phyloP scores from a whole-genome alignment of 2,888 invertebrate genomes.

The Pseudococcus jackbeardsleyi region DNA sequence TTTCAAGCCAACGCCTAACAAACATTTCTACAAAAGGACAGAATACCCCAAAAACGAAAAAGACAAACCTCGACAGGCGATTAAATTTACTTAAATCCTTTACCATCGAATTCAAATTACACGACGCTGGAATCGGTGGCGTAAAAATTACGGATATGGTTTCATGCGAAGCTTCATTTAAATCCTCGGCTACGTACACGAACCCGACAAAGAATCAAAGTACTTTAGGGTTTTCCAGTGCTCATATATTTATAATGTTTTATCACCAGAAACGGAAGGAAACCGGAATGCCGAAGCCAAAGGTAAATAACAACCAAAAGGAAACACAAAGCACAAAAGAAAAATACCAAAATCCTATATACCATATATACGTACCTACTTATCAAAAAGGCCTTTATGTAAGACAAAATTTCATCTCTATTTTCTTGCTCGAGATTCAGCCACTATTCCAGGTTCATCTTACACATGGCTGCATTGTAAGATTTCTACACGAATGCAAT shows the following conservation, averaged over 20 bases:
- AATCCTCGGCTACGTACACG: not conserved
- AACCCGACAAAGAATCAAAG: conserved; percentile 34
- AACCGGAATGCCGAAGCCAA: conserved; percentile 42
- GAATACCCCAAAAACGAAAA: not conserved
- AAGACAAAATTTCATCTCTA: conserved; percentile 24
- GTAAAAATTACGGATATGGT: conserved; percentile 28
- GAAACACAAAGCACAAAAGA: conserved; percentile 41
- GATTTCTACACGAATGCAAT: not conserved
- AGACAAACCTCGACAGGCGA: not conserved
- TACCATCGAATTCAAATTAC: not conserved
- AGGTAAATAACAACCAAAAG: conserved; percentile 42
- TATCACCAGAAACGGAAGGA: conserved; percentile 40
- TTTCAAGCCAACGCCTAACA: no score
- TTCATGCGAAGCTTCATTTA: conserved; percentile 28
- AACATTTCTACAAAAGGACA: not conserved
- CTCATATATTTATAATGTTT: conserved; percentile 52
- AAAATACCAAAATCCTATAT: conserved; percentile 39
- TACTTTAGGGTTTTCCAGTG: conserved; percentile 44
- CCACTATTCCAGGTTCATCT: not conserved
- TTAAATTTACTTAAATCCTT: not conserved
- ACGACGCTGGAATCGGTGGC: not conserved
- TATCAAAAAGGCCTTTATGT: conserved; percentile 28
- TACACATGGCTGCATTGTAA: conserved; percentile 18
- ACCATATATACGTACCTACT: not conserved
- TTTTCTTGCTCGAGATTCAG: not conserved